Conservation (phyloP, 2,113 vertebrate species). For the Sterna hirundo region DNA sequence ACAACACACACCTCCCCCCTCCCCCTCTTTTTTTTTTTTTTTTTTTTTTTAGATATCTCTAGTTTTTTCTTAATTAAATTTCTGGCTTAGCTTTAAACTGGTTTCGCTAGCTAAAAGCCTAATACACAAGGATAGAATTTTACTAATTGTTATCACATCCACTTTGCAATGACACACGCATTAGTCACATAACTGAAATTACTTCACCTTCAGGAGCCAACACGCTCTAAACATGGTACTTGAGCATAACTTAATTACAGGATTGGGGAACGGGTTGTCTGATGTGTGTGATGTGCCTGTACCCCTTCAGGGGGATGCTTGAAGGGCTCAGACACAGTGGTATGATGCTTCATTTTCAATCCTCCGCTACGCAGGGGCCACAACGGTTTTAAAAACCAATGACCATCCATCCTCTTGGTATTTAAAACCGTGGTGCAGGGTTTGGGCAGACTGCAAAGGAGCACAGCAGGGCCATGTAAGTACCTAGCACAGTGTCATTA, state of each 20-base stretch:
- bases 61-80: background rate
- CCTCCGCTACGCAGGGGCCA: background rate
- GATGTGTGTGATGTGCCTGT: rapidly evolving
- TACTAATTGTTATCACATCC: background rate
- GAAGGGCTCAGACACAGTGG: background rate
- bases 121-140: background rate
- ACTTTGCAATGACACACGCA: background rate
- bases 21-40: too few species aligned
- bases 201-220: background rate
- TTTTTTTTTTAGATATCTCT: background rate
- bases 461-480: background rate
- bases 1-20: rapidly evolving
- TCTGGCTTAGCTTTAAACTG: background rate
- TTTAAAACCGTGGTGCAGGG: background rate
- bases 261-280: background rate
- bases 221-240: background rate
- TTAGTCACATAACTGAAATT: background rate
- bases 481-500: background rate
- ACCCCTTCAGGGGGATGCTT: background rate
- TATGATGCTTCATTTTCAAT: background rate
- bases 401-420: background rate
- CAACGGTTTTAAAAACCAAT: background rate
- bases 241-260: background rate
- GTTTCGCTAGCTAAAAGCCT: background rate
- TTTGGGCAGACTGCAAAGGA: background rate